Base-by-base conservation (phyloP, 1,140 invertebrate genomes). In the Dendrolimus punctatus region DNA sequence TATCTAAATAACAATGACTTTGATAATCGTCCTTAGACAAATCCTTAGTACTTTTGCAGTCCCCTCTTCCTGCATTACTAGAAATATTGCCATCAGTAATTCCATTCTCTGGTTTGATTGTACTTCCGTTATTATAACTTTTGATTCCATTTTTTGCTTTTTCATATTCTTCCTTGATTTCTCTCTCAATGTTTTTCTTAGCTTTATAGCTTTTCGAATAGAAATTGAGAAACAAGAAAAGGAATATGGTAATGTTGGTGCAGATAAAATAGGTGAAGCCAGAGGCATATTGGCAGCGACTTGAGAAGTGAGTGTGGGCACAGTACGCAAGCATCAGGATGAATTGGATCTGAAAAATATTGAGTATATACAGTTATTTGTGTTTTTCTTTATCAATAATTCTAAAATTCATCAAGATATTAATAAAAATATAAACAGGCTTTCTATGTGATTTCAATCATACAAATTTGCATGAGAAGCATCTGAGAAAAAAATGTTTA, bases 161-260 rank as follows among this genome's bases (percentile, higher is more conserved):
- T 2, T 68, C 57, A 37, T 63, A 60, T 46, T 66, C 58, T 51
- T 75, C 70, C 49, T 71, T 75, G 38, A 69, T 70, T 50, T 72
- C 66, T 39, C 68, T 79, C 46, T 73, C 67, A 6, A 49, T 46
- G n/a, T 46, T 37, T 36, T 43, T 43, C 43, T 55, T 51, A 55
- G 23, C 53, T n/a, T 90, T 85, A 71, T 98, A 98, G 8, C 93
- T 90, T 68, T 94, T 92, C 51, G 91, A 90, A 72, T 98, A 98
- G 88, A 98, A 98, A 60, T 97, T 93, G 5, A 90, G 89, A 71
- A 98, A 98, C 8, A 98, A 87, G 59, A 93, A 76, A 5, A 97
- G 91, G 89, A 98, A 94, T 50, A 94, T 92, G 2, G 91, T 62
- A 47, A 93, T 91, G 70, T 94, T 93, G 6, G 89, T 89, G 8